phyloP scores from a whole-genome alignment of 2,888 invertebrate genomes.

The Hypomecis punctinalis region DNA sequence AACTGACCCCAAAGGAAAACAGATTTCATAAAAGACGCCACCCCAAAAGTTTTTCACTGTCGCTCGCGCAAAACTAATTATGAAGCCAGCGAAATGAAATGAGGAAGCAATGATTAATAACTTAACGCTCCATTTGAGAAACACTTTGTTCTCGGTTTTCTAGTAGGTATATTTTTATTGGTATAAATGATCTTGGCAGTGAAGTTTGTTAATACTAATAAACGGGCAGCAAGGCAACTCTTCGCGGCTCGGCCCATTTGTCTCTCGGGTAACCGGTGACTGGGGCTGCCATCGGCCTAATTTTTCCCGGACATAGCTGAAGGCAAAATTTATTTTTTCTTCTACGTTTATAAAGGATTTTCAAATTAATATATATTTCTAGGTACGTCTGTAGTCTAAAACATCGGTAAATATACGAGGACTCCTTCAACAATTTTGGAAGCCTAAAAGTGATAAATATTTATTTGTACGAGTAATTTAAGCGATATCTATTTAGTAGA shows the following conservation, averaged over 20 bases:
- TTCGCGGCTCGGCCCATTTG: constrained; percentile 64
- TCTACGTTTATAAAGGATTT: too few relatives aligned
- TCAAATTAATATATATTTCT: too few relatives aligned
- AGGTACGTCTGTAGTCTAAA: too few relatives aligned
- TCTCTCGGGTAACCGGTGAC: constrained; percentile 65
- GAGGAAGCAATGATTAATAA: constrained; percentile 45
- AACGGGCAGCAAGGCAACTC: constrained; percentile 62
- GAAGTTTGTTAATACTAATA: constrained; percentile 73
- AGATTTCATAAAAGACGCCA: not conserved
- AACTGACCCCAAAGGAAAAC: not conserved
- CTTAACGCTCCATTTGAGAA: constrained; percentile 45
- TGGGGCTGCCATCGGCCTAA: constrained; percentile 11
- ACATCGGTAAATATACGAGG: too few relatives aligned
- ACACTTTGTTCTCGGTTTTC: constrained; percentile 38
- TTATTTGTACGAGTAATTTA: too few relatives aligned
- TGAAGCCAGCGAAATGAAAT: constrained; percentile 29
- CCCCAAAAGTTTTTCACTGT: not conserved
- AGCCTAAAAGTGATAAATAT: too few relatives aligned
- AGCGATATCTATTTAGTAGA: too few relatives aligned
- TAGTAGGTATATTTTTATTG: constrained; percentile 57
- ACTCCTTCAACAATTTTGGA: too few relatives aligned
- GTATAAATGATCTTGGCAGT: constrained; percentile 66
- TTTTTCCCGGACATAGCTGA: constrained; percentile 5
- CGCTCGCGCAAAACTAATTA: constrained; percentile 10
- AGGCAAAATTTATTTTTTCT: not conserved